Conservation (phyloP, 2,113 vertebrate genomes). For the Colius striatus region DNA sequence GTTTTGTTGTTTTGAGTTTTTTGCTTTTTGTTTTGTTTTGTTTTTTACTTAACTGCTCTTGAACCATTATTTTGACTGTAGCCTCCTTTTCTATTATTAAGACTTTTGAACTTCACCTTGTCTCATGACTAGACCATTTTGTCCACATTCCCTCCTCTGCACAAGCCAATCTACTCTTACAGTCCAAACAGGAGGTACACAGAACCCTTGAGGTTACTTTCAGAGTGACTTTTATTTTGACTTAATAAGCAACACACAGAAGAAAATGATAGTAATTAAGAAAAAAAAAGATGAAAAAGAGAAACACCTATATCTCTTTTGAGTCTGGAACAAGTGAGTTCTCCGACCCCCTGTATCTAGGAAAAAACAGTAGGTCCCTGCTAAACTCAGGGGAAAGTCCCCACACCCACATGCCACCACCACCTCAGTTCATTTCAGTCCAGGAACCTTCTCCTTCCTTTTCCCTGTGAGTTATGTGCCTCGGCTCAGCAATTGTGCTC, state of each 20-base stretch:
- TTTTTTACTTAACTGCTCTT: background rate
- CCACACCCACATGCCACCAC: background rate
- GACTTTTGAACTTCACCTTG: slow-evolving; percentile 1
- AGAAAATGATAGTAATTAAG: background rate
- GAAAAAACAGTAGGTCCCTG: slow-evolving; percentile 15
- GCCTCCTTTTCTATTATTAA: slow-evolving; percentile 4
- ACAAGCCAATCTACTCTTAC: background rate
- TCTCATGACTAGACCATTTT: background rate
- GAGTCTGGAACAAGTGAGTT: slow-evolving; percentile 58
- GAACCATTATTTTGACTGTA: background rate
- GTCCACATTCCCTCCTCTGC: background rate
- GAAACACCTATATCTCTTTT: background rate
- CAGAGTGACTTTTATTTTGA: slow-evolving; percentile 1
- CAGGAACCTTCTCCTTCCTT: background rate
- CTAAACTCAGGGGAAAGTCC: slow-evolving; percentile 43
- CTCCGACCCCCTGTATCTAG: background rate
- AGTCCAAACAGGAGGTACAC: background rate
- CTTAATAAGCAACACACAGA: background rate
- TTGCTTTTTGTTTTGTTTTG: background rate
- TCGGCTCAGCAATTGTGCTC: background rate
- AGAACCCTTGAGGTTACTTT: background rate
- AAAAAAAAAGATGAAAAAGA: background rate
- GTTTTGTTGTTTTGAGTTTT: background rate
- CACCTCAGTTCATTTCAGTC: background rate
- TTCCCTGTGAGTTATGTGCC: background rate